Conservation (phyloP, 2,113 vertebrate genomes). For the Engraulis encrasicolus region DNA sequence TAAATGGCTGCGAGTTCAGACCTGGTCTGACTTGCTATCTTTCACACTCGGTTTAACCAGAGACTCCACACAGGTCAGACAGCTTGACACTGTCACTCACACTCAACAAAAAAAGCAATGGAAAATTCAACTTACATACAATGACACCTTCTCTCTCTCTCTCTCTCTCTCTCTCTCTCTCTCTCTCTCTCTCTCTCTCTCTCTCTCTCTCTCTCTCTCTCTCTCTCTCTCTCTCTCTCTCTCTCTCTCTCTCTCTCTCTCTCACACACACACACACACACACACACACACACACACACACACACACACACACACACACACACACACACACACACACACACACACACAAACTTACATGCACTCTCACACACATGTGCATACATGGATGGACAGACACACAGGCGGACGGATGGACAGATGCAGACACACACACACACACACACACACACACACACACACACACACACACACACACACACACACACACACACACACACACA, state of each 20-base stretch:
- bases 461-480: slow-evolving; percentile 15
- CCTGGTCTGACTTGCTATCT: not conserved
- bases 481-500: not conserved
- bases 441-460: not conserved
- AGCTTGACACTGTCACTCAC: not conserved
- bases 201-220: not conserved
- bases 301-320: slow-evolving; percentile 34
- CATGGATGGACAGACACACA: slow-evolving; percentile 38
- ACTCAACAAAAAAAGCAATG: not conserved
- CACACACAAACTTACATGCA: slow-evolving; percentile 24
- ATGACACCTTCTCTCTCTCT: not conserved
- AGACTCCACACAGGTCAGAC: slow-evolving; percentile 18
- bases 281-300: slow-evolving; percentile 25
- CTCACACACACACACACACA: slow-evolving; percentile 4
- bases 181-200: not conserved
- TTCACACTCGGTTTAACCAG: slow-evolving; percentile 17
- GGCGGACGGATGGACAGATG: slow-evolving; percentile 25
- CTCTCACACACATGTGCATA: slow-evolving; percentile 31
- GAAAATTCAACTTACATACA: slow-evolving; percentile 2
- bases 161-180: not conserved
- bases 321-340: slow-evolving; percentile 38
- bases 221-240: not conserved
- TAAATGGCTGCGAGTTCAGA: not conserved
- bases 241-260: not conserved
- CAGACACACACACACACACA: not conserved